Conservation (phyloP, 2,888 invertebrate genomes). For the Drosophila prolongata region DNA sequence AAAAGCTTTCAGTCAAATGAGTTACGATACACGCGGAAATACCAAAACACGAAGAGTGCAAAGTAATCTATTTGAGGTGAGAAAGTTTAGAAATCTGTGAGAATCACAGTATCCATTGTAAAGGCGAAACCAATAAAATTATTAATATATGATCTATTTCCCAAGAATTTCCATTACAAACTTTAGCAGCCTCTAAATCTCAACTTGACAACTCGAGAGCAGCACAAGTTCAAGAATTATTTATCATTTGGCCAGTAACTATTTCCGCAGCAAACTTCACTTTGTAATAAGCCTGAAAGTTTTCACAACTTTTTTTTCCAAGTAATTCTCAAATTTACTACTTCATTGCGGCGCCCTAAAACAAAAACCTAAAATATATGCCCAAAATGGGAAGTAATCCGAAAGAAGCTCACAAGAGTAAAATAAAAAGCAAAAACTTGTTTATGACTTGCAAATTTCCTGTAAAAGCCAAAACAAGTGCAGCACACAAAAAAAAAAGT, state of each 20-base stretch:
- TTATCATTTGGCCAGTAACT: slow-evolving; percentile 12
- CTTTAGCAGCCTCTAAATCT: slow-evolving; percentile 2
- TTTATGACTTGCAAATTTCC: slow-evolving; percentile 79
- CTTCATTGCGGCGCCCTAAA: slow-evolving; percentile 56
- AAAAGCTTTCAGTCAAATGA: slow-evolving; percentile 77
- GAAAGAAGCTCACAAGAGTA: slow-evolving; percentile 51
- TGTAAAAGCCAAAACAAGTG: slow-evolving; percentile 60
- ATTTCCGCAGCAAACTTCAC: slow-evolving; percentile 1
- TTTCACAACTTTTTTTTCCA: slow-evolving; percentile 46
- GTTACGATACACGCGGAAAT: slow-evolving; percentile 43
- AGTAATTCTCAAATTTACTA: slow-evolving; percentile 73
- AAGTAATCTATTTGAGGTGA: slow-evolving; percentile 19
- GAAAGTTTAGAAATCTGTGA: slow-evolving; percentile 32
- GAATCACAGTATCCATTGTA: slow-evolving; percentile 5
- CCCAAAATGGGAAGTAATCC: slow-evolving; percentile 40
- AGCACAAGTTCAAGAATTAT: slow-evolving; percentile 13
- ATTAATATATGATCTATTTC: background rate
- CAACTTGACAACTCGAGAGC: background rate
- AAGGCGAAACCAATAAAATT: slow-evolving; percentile 5
- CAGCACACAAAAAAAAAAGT: slow-evolving; percentile 21
- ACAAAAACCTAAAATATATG: slow-evolving; percentile 34
- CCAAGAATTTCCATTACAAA: slow-evolving; percentile 16
- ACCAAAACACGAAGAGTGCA: slow-evolving; percentile 12
- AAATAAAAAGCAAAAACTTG: slow-evolving; percentile 77
- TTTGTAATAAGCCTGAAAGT: slow-evolving; percentile 35